phyloP scores from a whole-genome alignment of 2,797 vertebrate genomes.

The Rhabdomys pumilio region DNA sequence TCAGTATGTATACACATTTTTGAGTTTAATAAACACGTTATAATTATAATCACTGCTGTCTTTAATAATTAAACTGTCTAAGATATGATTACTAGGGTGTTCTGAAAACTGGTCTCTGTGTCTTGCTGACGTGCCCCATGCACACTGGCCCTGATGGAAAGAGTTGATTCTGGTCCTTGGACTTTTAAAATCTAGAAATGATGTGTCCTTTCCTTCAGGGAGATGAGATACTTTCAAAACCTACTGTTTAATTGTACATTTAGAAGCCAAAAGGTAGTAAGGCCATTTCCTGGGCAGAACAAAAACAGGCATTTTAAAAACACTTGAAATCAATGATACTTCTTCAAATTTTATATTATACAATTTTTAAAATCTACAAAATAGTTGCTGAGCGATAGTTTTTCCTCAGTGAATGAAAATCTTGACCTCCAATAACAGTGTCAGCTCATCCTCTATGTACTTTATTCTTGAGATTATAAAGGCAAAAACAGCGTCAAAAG shows the following conservation, averaged over 20 bases:
- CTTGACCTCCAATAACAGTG: not conserved
- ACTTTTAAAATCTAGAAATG: not conserved
- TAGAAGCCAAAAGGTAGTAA: not conserved
- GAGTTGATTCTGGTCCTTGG: not conserved
- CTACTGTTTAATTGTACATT: not conserved
- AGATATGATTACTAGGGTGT: not conserved
- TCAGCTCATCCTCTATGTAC: not conserved
- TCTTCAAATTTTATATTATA: not conserved
- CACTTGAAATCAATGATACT: not conserved
- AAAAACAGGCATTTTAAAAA: not conserved
- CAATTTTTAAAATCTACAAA: not conserved
- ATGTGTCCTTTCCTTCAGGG: not conserved
- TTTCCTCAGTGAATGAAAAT: not conserved
- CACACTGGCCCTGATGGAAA: accelerated
- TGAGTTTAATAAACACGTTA: not conserved
- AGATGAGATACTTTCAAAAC: not conserved
- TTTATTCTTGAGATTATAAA: not conserved
- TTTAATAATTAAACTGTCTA: not conserved
- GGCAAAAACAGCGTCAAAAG: not conserved
- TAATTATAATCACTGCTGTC: not conserved
- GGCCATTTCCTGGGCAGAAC: not conserved
- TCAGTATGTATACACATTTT: accelerated
- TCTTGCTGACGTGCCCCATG: not conserved
- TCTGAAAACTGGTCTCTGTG: not conserved
- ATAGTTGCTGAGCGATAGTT: not conserved